Conservation (phyloP, 2,797 vertebrate genomes). For the Chelon auratus region DNA sequence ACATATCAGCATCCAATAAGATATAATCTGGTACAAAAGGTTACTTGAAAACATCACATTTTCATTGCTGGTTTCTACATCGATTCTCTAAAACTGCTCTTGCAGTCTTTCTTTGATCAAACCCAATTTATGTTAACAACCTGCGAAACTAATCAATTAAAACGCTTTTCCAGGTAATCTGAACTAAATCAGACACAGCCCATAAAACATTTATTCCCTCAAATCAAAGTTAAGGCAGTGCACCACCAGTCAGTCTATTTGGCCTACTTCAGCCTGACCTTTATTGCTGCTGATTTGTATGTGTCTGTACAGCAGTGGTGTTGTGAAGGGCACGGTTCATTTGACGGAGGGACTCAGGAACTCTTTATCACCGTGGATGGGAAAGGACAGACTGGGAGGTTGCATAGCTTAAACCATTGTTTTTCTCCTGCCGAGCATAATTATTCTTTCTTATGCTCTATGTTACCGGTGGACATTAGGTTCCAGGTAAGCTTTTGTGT, state of each 20-base stretch:
- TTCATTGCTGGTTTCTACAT: constrained; percentile 23
- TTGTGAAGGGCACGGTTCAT: constrained; percentile 36
- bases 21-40: constrained; percentile 21
- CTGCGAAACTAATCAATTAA: constrained; percentile 49
- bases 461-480: not conserved
- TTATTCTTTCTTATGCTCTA: not conserved
- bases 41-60: constrained; percentile 8
- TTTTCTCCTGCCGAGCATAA: not conserved
- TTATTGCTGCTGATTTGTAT: constrained; percentile 10
- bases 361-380: constrained; percentile 44
- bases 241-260: not conserved
- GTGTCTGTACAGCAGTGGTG: constrained; percentile 9
- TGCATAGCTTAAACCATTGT: not conserved
- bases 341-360: constrained; percentile 14
- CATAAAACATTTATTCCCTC: constrained; percentile 12
- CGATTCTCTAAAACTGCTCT: constrained; percentile 16
- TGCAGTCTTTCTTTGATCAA: constrained; percentile 21
- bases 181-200: constrained; percentile 21
- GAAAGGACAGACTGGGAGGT: constrained; percentile 37
- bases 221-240: constrained; percentile 28
- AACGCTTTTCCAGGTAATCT: constrained; percentile 25
- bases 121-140: constrained; percentile 52
- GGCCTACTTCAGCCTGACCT: constrained; percentile 34
- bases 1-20: constrained; percentile 16
- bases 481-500: constrained; percentile 3